Evolutionary conservation across 2,797 vertebrate genomes (phyloP).

Genomic region (Melanotaenia pygmaea): DNA sequence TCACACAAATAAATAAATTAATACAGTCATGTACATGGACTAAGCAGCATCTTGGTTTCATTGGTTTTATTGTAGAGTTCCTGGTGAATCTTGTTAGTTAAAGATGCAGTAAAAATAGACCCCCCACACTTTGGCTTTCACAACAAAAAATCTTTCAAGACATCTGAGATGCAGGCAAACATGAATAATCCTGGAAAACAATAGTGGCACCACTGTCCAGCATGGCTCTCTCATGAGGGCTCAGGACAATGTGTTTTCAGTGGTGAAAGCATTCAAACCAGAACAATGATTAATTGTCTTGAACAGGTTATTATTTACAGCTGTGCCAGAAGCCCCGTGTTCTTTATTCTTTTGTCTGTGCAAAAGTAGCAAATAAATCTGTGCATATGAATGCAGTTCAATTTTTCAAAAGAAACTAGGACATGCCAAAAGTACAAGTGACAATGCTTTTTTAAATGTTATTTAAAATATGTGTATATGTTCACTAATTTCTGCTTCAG

Average conservation of each 20-base stretch:
- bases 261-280: slow-evolving; percentile 13
- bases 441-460: neutral
- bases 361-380: neutral
- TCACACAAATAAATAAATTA: too few relatives aligned
- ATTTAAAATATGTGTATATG: neutral
- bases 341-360: neutral
- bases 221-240: slow-evolving; percentile 13
- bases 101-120: neutral
- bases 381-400: neutral
- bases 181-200: slow-evolving; percentile 2
- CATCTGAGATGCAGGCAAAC: slow-evolving; percentile 23
- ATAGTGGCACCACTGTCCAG: neutral
- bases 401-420: neutral
- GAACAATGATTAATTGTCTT: slow-evolving; percentile 22
- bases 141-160: slow-evolving; percentile 7
- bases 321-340: neutral
- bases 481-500: neutral
- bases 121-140: neutral
- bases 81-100: too few relatives aligned
- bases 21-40: too few relatives aligned
- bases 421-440: neutral
- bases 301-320: neutral
- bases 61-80: too few relatives aligned
- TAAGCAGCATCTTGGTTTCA: too few relatives aligned
- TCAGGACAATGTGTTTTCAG: slow-evolving; percentile 19